Base-by-base conservation (phyloP, 1,140 invertebrate species). In the Drosophila ficusphila region DNA sequence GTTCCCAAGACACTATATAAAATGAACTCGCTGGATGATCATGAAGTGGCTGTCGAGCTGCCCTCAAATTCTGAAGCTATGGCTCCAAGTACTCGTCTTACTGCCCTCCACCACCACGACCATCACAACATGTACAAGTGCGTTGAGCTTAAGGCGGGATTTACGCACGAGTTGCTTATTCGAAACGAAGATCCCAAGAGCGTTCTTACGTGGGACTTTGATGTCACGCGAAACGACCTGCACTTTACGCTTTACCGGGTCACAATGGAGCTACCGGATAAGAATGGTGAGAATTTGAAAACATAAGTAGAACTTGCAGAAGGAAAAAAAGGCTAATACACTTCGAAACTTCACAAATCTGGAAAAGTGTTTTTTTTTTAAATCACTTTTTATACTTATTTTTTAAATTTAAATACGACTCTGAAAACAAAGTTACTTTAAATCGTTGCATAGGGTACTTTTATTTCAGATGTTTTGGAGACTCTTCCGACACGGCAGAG, bases 191-290 rank as follows among this genome's bases (percentile, higher is more conserved):
- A 98, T 92, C 94, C 95, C 34, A 96, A 97, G 47, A 96, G 96
- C 90, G 97, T 99, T 49, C 94, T 99, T 9, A 99, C 97, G 12
- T 99, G 98, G 98, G 98, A 99, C 92, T 99, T 99, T 93, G 98
- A 99, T 93, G 96, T 99, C 6, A 94, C 98, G 91, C 95, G 97
- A 41, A 96, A 97, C 79, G 96, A 98, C 90, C 94, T 98, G 68
- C 94, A 95, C 57, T 99, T 98, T 92, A 95, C 95, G 21, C 95
- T 99, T n/a, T 94, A 96, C 77, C 93, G 94, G n/a, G 94, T 94
- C 31, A 93, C 93, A 29, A 92, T 93, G 51, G 92, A 94, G 25
- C 75, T 94, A 16, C 90, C 85, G 31, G 62, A 78, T 0, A 90
- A 92, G 58, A 56, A 77, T 71, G 89, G 90, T 91, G 3, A 52